These are phyloP conservation scores for Drosophila paramelanica DNA, from an alignment of 2,888 invertebrate genomes.

Conservation along the genomic window DNA sequence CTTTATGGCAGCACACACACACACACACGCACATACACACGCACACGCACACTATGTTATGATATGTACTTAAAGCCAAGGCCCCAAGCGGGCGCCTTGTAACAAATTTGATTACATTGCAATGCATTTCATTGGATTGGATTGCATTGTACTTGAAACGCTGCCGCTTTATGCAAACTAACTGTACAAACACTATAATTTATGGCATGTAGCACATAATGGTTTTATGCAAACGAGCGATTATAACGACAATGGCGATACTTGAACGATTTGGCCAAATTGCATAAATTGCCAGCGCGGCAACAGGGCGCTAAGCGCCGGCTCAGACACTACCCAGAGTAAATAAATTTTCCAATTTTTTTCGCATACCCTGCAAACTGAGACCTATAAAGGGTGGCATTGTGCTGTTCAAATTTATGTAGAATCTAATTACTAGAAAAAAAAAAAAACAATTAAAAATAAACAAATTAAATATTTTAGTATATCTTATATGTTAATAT, in stretches of 20 bases:
- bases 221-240: slow-evolving; percentile 77
- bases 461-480: too few species aligned
- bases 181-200: slow-evolving; percentile 77
- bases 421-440: too few species aligned
- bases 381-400: background rate
- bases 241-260: slow-evolving; percentile 69
- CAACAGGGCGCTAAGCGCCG: slow-evolving; percentile 39
- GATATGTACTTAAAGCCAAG: slow-evolving; percentile 48
- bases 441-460: too few species aligned
- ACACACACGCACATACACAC: background rate
- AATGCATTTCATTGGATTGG: slow-evolving; percentile 37
- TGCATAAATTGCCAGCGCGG: slow-evolving; percentile 63
- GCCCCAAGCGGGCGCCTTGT: slow-evolving; percentile 33
- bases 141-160: slow-evolving; percentile 56
- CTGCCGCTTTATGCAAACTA: slow-evolving; percentile 73
- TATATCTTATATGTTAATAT: too few species aligned
- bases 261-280: slow-evolving; percentile 67
- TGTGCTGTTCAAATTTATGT: too few species aligned
- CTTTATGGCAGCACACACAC: slow-evolving; percentile 23
- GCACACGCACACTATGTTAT: slow-evolving; percentile 13
- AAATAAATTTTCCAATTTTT: slow-evolving; percentile 37
- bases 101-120: slow-evolving; percentile 50
- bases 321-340: slow-evolving; percentile 28
- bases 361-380: slow-evolving; percentile 19
- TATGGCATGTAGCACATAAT: slow-evolving; percentile 76